These are phyloP conservation scores for Gnathonemus echidnorhynchus DNA, from an alignment of 2,113 vertebrate genomes.

Conservation along the genomic window DNA sequence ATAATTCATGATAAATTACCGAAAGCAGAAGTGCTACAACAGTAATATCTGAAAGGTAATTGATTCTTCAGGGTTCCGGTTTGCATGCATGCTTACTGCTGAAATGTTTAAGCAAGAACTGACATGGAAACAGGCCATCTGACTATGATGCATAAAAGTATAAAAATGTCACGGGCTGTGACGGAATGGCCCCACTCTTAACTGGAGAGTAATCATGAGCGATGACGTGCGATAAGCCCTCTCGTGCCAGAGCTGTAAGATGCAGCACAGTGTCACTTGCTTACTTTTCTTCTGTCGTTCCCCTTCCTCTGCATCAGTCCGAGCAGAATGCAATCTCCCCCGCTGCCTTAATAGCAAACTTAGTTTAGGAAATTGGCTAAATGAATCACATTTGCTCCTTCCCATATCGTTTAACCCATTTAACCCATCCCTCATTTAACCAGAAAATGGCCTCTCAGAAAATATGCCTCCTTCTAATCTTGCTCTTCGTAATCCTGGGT, in stretches of 20 bases:
- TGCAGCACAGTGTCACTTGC: slow-evolving; percentile 42
- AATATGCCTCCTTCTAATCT: not conserved
- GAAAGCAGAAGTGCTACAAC: not conserved
- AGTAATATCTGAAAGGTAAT: not conserved
- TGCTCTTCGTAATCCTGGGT: not conserved
- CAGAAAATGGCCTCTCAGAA: not conserved
- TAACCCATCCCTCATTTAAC: not conserved
- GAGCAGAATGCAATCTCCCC: not conserved
- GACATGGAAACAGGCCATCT: slow-evolving; percentile 24
- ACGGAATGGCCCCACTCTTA: slow-evolving; percentile 13
- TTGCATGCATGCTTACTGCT: not conserved
- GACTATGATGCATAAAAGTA: slow-evolving; percentile 18
- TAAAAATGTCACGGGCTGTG: slow-evolving; percentile 29
- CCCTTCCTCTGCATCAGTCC: not conserved
- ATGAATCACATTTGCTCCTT: not conserved
- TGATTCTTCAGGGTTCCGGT: not conserved
- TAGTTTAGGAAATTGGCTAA: not conserved
- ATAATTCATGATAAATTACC: not conserved
- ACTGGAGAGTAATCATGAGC: slow-evolving; percentile 38
- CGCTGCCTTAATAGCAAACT: not conserved
- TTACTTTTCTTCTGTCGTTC: slow-evolving; percentile 31
- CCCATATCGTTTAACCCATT: not conserved
- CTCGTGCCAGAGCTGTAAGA: slow-evolving; percentile 29
- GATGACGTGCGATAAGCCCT: slow-evolving; percentile 40
- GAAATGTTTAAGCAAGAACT: not conserved